A percentile compares a stretch with the other conserved stretches of the same genome.
Evolutionary conservation across 2,113 vertebrate species (phyloP).

Genomic region (Guaruba guarouba): DNA sequence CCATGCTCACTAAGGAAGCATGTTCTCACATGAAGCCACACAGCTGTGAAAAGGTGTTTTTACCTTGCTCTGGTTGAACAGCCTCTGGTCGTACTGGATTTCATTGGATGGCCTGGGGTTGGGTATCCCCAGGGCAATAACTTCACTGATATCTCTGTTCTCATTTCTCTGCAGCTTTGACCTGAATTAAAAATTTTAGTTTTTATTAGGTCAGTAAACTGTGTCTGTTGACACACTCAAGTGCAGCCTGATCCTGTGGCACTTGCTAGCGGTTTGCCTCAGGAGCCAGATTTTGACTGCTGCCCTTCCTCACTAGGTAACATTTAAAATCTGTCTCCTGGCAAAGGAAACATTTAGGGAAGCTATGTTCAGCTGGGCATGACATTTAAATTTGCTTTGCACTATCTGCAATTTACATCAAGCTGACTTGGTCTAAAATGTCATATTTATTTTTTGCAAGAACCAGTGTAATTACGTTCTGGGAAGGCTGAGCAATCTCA

Average conservation of each 20-base stretch:
- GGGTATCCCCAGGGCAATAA: constrained; percentile 91
- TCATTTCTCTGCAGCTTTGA: constrained; percentile 96
- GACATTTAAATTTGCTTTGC: constrained; percentile 37
- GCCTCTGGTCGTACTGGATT: constrained; percentile 93
- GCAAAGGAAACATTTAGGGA: not conserved
- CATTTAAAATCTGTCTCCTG: not conserved
- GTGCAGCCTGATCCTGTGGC: not conserved
- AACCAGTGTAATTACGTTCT: not conserved
- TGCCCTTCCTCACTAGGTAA: not conserved
- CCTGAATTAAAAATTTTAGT: constrained; percentile 71
- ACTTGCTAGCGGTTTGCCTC: not conserved
- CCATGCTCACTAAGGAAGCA: not conserved
- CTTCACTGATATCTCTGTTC: constrained; percentile 95
- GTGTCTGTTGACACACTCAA: not conserved
- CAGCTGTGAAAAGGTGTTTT: not conserved
- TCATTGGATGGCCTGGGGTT: constrained; percentile 89
- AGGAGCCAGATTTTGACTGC: not conserved
- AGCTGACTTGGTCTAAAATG: constrained; percentile 5
- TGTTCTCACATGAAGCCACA: not conserved
- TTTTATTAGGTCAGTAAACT: not conserved
- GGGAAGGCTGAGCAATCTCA: not conserved
- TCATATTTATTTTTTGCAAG: constrained; percentile 16
- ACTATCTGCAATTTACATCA: constrained; percentile 24
- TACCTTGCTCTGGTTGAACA: constrained; percentile 97
- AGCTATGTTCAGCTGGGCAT: not conserved